Conservation (phyloP, 2,888 invertebrate species). For the Oligia fasciuncula region DNA sequence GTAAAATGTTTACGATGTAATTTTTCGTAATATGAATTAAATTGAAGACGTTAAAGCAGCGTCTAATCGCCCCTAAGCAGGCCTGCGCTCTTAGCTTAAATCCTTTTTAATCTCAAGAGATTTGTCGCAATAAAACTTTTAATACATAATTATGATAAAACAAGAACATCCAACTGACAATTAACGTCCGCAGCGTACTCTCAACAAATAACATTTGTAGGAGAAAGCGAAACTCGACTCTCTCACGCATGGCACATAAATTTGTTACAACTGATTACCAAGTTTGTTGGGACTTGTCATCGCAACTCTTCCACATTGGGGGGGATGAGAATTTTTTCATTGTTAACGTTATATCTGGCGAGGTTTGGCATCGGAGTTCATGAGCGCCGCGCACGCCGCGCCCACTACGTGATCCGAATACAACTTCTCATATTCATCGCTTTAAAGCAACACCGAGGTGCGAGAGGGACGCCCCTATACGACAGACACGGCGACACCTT, state of each 20-base stretch:
- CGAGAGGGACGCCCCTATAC: slow-evolving; percentile 76
- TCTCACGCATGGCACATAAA: slow-evolving; percentile 87
- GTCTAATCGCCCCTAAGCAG: slow-evolving; percentile 54
- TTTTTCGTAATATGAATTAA: slow-evolving; percentile 25
- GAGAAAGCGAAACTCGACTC: slow-evolving; percentile 68
- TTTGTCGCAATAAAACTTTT: slow-evolving; percentile 60
- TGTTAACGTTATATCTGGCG: slow-evolving; percentile 85
- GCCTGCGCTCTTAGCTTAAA: slow-evolving; percentile 50
- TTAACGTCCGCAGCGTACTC: slow-evolving; percentile 64
- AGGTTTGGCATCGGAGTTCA: slow-evolving; percentile 88
- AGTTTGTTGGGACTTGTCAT: slow-evolving; percentile 87
- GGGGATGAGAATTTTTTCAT: slow-evolving; percentile 83
- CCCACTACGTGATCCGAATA: slow-evolving; percentile 88
- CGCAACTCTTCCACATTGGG: slow-evolving; percentile 87
- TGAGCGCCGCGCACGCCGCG: slow-evolving; percentile 84
- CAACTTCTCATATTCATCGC: slow-evolving; percentile 88
- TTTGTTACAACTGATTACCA: slow-evolving; percentile 89
- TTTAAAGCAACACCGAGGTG: slow-evolving; percentile 83
- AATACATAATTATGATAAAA: slow-evolving; percentile 67
- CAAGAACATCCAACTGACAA: slow-evolving; percentile 66
- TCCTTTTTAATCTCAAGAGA: slow-evolving; percentile 62
- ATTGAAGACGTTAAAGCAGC: slow-evolving; percentile 30
- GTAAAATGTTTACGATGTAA: slow-evolving; percentile 11
- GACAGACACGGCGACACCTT: slow-evolving; percentile 74
- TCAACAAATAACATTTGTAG: slow-evolving; percentile 65